Base-by-base conservation (phyloP, 2,888 invertebrate genomes). In the Eupeodes luniger region DNA sequence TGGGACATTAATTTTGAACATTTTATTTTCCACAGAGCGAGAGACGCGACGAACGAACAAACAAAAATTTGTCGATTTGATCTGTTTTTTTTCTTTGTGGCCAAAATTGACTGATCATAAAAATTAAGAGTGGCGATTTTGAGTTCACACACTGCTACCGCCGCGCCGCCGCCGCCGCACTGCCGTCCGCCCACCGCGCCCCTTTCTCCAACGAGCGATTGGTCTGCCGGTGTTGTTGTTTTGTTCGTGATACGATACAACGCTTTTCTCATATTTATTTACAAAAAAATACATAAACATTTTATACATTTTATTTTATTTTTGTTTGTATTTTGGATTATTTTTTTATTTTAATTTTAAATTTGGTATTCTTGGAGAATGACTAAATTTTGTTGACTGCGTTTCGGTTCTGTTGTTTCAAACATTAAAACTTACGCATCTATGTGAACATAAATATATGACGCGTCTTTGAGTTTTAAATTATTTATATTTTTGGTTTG, bases 91-190 rank as follows among this genome's bases (percentile, higher is more conserved):
- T 61, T 49, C 53, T n/a, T 77, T 77, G 57, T 64, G 76, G 59
- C 72, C 72, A 59, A 16, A 57, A 57, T 74, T 72, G 75, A 83
- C 79, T 87, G 83, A 80, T 83, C 79, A 75, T 83, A 53, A 87
- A 83, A 83, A 64, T 75, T 51, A 82, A 86, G 75, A 79, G 81
- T 70, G 82, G 55, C 53, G 59, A 77, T 79, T 75, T 72, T 7
- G 53, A 62, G 47, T 79, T 55, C 81, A 67, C 61, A 72, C 80
- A 76, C 51, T 69, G 4, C 49, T 27, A 5, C 47, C 36, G 14
- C 16, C 9, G 0, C 44, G 12, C 4, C 16, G 1, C 27, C 27
- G 27, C 27, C 3, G 27, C 47, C 36, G 14, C 16, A 3, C 3
- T 27, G 27, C 27, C 2, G 27, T 1, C 3, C 27, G 27, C 27